Base-by-base conservation (phyloP, 2,888 invertebrate species). In the Epirrita christyi region DNA sequence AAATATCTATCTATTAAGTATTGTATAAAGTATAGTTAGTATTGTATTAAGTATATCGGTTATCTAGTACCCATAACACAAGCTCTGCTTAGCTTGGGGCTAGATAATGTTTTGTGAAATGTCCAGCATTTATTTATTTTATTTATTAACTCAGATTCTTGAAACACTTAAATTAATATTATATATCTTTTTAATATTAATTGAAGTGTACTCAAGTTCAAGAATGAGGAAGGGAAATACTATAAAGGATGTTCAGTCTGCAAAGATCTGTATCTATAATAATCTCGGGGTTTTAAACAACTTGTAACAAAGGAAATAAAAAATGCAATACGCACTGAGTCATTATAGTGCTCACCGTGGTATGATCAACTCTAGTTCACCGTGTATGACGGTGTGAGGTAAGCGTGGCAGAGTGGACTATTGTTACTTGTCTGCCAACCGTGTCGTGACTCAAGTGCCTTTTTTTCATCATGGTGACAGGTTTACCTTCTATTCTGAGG, bases 381-480 rank as follows among this genome's bases (percentile, higher is more conserved):
- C 45, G 43, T 37, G 47, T 58, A 52, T 46, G 56, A 58, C 63
- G 45, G 36, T 45, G 51, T 62, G 56, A 55, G 40, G 57, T 47
- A 49, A 59, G 36, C 55, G 46, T 46, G 48, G 41, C 21, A 32
- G 42, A 36, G 32, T 36, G 9, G 40, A 28, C 52, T 43, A 61
- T 64, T 61, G 54, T 61, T 10, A 36, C 7, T 29, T 36, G 51
- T 6, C 55, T 15, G 15, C 54, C 51, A 59, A 56, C 55, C 64
- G 41, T 13, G 51, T 46, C 58, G 42, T 64, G 61, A 61, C 56
- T 59, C 60, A 59, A 40, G 34, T 42, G 37, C 9, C 32, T 53
- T 15, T 47, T 43, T 55, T 14, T 45, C 58, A 44, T 38, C 46
- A 42, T 50, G 14, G 41, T 49, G 36, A 32, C 44, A 34, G 27